Base-by-base conservation (phyloP, 2,888 invertebrate genomes). In the Tetragnatha montana region DNA sequence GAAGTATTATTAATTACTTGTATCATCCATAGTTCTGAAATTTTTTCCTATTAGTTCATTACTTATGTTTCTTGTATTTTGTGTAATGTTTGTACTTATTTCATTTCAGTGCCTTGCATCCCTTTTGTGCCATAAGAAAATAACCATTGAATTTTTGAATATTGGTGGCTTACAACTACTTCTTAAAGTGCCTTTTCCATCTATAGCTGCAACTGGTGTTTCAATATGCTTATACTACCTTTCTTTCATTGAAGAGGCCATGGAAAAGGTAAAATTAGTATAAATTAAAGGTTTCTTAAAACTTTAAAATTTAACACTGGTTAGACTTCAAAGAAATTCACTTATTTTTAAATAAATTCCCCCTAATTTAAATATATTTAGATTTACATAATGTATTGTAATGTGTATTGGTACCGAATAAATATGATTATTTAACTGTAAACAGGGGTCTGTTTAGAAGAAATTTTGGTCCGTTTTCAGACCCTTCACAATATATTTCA, bases 201-300 rank as follows among this genome's bases (percentile, higher is more conserved):
- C 98, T 60, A 96, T 99, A 81, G 98, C 99, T 0, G 98, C 99
- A 0, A 98, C 98, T 0, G 99, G 98, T 17, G 98, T 99, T 1
- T 97, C 98, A 0, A 97, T 99, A 91, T 98, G 98, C 92, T 95
- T 99, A 68, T 99, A 99, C 94, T 99, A 99, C 94, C 95, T 99
- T 87, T 98, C 98, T 0, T 99, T 98, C 94, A 98, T 97, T 93
- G 98, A 98, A 93, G 99, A 99, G 94, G 98, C 98, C 0, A 98
- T 99, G 97, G 99, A 99, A 93, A 95, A 97, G 84, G 97, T 98
- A 35, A 99, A 35, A 35, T 35, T 35, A 35, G 35, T 35, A 2
- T 35, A 35, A 35, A 35, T 35, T 98, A 12, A 35, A 19, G 19
- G n/a, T 17, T 21, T 74, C 22, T 22, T 10, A 7, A 22, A n/a